Base-by-base conservation (phyloP, 2,797 vertebrate species). In the Phoxinus dragarum region DNA sequence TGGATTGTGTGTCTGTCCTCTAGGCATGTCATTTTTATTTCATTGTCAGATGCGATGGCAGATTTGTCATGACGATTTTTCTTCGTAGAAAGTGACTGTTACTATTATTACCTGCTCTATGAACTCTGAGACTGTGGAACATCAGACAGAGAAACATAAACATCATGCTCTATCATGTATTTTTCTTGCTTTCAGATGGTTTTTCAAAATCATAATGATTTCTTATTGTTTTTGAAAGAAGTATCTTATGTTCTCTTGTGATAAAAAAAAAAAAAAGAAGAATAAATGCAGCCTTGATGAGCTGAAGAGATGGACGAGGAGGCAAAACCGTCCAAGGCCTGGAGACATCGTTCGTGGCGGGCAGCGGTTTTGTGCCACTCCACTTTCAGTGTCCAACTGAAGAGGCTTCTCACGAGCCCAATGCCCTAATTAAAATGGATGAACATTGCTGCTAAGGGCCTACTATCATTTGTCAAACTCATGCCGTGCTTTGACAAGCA, bases 401-500 rank as follows among this genome's bases (percentile, higher is more conserved):
- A 84, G 31, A 64, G 34, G 40, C 72, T 69, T 34, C 59, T 84
- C 59, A 75, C 6, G 3, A 77, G 77, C 56, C 44, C 82, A 74
- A 81, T 21, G 49, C 44, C 61, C 67, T 88, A 86, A 91, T 87
- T 82, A 74, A 56, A 85, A 90, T 89, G 75, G 89, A 90, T 86
- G 83, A 85, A 80, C 82, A 85, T 61, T 59, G 71, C 83, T 54
- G 67, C 27, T 38, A 88, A 61, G 21, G 21, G 38, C 66, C 52
- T 21, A 27, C 72, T 42, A 64, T 88, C 85, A 86, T 91, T 86
- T 61, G 80, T 90, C 89, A 91, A 88, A 88, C 76, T 84, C 76
- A 80, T 31, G 23, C 78, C 68, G 44, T 56, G 76, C 61, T 84
- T 87, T 86, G 87, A 88, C 89, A 88, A 84, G 77, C 84, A 81